Evolutionary conservation across 2,888 invertebrate genomes (phyloP).

Genomic region (Ypsolopha sequella): DNA sequence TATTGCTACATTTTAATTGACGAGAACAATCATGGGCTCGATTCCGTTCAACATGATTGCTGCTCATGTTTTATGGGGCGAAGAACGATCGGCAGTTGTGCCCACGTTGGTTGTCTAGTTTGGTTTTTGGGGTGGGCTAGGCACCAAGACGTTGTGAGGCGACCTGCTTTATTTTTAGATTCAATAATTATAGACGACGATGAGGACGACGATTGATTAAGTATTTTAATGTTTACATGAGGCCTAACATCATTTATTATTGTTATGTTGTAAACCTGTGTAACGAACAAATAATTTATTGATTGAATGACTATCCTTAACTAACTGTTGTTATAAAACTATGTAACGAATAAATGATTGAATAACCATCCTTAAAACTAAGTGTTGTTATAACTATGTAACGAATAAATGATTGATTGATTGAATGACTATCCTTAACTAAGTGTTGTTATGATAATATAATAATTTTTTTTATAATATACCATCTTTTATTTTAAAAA

Average conservation of each 20-base stretch:
- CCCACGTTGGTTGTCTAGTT: constrained; percentile 8
- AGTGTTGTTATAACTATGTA: too few relatives aligned
- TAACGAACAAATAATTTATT: not conserved
- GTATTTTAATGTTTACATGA: not conserved
- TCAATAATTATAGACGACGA: constrained; percentile 5
- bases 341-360: too few relatives aligned
- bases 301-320: not conserved
- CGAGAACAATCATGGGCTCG: constrained; percentile 5
- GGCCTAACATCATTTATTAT: not conserved
- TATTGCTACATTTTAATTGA: too few relatives aligned
- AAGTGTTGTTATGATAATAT: too few relatives aligned
- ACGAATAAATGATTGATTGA: too few relatives aligned
- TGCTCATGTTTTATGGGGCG: constrained; percentile 7
- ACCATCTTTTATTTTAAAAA: not conserved
- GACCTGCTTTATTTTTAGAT: constrained; percentile 8
- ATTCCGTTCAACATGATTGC: constrained; percentile 1
- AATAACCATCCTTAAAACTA: too few relatives aligned
- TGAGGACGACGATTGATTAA: not conserved
- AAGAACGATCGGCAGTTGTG: constrained; percentile 9
- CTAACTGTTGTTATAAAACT: not conserved
- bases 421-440: too few relatives aligned
- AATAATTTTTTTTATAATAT: not conserved
- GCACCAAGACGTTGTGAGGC: constrained; percentile 8
- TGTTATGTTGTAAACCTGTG: not conserved
- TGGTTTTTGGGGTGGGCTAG: constrained; percentile 11